Conservation (phyloP, 2,113 vertebrate species). For the Aegotheles bennettii region DNA sequence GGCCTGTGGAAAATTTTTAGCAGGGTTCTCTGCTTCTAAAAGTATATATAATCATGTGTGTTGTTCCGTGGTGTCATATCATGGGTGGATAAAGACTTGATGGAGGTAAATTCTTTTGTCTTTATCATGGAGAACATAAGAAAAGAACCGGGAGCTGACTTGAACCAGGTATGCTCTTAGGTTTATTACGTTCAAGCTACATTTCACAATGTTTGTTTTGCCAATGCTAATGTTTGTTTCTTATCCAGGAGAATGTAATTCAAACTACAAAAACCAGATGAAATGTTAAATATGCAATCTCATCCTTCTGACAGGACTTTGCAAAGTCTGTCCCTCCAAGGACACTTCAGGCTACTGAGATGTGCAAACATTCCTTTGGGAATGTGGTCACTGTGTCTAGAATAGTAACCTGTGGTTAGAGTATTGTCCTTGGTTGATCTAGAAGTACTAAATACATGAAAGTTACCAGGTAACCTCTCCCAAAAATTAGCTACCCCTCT, state of each 20-base stretch:
- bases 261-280: neutral
- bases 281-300: neutral
- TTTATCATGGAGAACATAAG: neutral
- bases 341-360: neutral
- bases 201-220: neutral
- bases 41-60: neutral
- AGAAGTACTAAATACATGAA: neutral
- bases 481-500: neutral
- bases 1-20: neutral
- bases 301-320: neutral
- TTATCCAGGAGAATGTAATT: neutral
- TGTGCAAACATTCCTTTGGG: neutral
- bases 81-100: neutral
- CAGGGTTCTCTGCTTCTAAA: neutral
- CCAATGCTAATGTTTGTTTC: neutral
- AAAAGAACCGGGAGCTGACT: neutral
- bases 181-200: neutral
- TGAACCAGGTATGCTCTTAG: neutral
- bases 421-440: neutral
- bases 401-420: neutral
- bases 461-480: neutral
- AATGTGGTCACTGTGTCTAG: neutral
- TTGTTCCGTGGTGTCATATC: neutral
- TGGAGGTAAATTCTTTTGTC: neutral
- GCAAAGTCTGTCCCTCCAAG: neutral